A percentile compares a stretch with the other conserved stretches of the same genome.
Evolutionary conservation across 92 coral and sea anemone genomes (phyloP).

Genomic region (Micromussa lordhowensis): DNA sequence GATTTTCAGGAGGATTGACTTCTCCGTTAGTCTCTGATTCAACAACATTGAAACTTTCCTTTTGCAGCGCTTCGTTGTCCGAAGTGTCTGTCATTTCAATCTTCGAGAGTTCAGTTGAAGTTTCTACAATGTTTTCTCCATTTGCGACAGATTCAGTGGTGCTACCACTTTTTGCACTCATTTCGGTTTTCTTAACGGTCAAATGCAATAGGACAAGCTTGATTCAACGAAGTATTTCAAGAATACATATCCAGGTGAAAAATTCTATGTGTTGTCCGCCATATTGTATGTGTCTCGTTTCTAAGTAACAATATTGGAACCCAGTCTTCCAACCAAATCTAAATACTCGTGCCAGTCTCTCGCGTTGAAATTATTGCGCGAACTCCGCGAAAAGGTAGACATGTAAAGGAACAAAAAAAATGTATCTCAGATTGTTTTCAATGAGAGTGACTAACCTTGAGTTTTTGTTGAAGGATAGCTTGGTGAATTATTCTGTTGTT

Average conservation of each 20-base stretch:
- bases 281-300: conserved; percentile 41
- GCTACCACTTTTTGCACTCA: conserved; percentile 17
- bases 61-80: not conserved
- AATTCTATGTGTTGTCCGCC: conserved; percentile 36
- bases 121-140: not conserved
- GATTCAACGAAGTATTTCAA: not conserved
- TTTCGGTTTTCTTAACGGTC: not conserved
- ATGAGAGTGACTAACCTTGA: too few species aligned
- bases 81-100: not conserved
- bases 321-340: not conserved
- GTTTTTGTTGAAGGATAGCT: too few species aligned
- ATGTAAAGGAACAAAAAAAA: too few species aligned
- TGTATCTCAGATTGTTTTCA: too few species aligned
- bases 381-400: too few species aligned
- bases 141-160: not conserved
- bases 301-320: conserved; percentile 18
- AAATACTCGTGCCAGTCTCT: not conserved
- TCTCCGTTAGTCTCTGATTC: conserved; percentile 16
- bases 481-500: too few species aligned
- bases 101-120: not conserved
- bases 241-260: not conserved
- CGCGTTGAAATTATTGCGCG: too few species aligned
- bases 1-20: not conserved
- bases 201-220: not conserved
- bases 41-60: not conserved